Base-by-base conservation (phyloP, 2,888 invertebrate genomes). In the Torymus texanus region DNA sequence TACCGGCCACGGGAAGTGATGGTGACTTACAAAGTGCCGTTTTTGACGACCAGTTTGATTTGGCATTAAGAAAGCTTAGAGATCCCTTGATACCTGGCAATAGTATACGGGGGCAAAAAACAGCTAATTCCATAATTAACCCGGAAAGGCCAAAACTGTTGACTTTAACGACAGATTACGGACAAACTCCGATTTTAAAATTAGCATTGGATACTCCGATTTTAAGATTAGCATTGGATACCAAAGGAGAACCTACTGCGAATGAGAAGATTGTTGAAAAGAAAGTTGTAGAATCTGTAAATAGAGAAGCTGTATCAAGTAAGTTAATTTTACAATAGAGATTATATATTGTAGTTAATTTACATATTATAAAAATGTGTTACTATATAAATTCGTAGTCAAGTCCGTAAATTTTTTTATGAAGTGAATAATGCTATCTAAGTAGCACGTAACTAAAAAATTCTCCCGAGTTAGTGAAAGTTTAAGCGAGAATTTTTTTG, bases 11-110 rank as follows among this genome's bases (percentile, higher is more conserved):
- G 74, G 92, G 92, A 41, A 93, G 93, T 84, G 93, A 93, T 81
- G 92, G 92, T 50, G 93, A 92, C 83, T 90, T 93, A 53, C 90
- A 91, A 66, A 92, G 90, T 82, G 90, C 90, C 53, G 88, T 89
- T 66, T 90, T 92, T 61, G 91, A 91, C 76, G 92, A 92, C 76
- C 92, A 92, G 77, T 93, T 93, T 83, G 91, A 92, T 84, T 91
- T 92, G 79, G 92, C 92, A 70, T 85, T 93, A 77, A 91, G 90
- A 82, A 92, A 92, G 83, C 86, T 92, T 66, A 90, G 91, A 82
- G 90, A 90, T 83, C 85, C 75, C 24, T 55, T 80, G n/a, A 24
- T 70, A 50, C 67, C 67, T 51, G 68, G 65, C 12, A 82, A 78
- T 55, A 80, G 75, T 75, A 0, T 85, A 21, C 83, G 85, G 29